Base-by-base conservation (phyloP, 64 coral and sea anemone species). In the Stylophora pistillata region DNA sequence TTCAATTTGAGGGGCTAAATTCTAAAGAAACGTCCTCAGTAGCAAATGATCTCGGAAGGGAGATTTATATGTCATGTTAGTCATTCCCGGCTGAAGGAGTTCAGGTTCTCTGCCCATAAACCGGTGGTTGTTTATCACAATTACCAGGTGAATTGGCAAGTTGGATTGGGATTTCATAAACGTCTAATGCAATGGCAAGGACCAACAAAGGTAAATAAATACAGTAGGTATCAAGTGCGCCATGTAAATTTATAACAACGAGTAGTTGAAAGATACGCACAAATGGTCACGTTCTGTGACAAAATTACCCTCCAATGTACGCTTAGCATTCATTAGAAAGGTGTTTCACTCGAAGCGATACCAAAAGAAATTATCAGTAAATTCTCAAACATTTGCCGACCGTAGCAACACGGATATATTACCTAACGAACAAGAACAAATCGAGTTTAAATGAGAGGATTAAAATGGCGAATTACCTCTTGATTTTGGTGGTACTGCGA, bases 211-310 rank as follows among this genome's bases (percentile, higher is more conserved):
- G 18, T 37, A 84, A 23, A 84, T n/a, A 53, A 84, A 81, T 15
- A 84, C 25, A n/a, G n/a, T n/a, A n/a, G n/a, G 61, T 15, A 20
- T 27, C 63, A 37, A 52, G 61, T 23, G 7, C 69, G 61, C 33
- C 53, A 84, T 69, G 80, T 69, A 84, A 84, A 84, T 83, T 82
- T 83, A 69, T 84, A 31, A 84, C 10, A 70, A 27, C 18, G 28
- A 84, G 54, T 17, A 53, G 3, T 25, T 10, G 17, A 34, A 69
- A 12, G 80, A 84, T 84, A 84, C 68, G 60, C 59, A 14, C 23
- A 68, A 78, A 23, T 32, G 60, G 80, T 84, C 80, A 84, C 80
- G 80, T 84, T 84, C 68, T 21, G 64, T 62, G 69, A 23, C 69
- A 41, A 12, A 31, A 10, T 60, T 60, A 52, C 4, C 3, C 15